Conservation (phyloP, 2,888 invertebrate genomes). For the Ophion slaviceki region DNA sequence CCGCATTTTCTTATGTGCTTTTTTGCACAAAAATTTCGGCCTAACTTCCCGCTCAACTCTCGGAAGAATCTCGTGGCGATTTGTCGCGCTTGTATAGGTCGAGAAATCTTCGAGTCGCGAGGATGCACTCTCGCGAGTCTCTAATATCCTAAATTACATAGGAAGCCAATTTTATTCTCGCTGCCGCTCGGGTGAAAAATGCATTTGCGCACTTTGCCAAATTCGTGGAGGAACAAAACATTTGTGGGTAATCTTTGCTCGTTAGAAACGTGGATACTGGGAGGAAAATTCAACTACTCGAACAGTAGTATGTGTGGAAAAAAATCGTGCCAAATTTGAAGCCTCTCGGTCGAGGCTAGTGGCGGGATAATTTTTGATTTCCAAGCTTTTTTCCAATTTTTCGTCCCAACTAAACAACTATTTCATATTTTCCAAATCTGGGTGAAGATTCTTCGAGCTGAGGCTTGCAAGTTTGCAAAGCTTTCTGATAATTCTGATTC, state of each 20-base stretch:
- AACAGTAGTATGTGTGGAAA: no score
- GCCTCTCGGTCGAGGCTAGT: no score
- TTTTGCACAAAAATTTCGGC: not conserved
- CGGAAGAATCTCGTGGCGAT: constrained; percentile 8
- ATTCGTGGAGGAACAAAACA: no score
- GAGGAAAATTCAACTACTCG: no score
- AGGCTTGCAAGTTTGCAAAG: no score
- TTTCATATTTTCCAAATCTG: no score
- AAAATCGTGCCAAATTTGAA: no score
- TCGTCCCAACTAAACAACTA: no score
- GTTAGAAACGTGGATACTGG: not conserved
- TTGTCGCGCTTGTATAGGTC: constrained; percentile 3
- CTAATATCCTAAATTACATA: constrained; percentile 44
- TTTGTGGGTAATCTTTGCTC: not conserved
- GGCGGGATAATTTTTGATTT: not conserved
- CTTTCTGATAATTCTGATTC: no score
- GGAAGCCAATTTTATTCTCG: constrained; percentile 60
- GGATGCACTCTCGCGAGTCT: not conserved
- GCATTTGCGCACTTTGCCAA: not conserved
- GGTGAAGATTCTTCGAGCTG: no score
- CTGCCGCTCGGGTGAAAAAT: not conserved
- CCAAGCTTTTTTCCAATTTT: no score
- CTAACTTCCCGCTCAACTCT: not conserved
- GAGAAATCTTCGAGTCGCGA: not conserved
- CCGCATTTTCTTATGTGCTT: not conserved